Conservation (phyloP, 2,888 invertebrate genomes). For the Papilio demoleus region DNA sequence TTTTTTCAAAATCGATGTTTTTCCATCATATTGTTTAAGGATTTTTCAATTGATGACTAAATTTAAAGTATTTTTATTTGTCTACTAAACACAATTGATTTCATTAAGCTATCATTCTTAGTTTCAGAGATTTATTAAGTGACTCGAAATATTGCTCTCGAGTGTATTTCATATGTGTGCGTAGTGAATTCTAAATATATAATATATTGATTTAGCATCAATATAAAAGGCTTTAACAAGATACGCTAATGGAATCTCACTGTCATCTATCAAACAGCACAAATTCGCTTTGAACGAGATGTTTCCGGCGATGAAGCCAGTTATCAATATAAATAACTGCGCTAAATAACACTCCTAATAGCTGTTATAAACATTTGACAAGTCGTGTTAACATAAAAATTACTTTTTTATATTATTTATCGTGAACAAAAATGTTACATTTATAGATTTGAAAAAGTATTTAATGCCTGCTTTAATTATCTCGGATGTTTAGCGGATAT, state of each 20-base stretch:
- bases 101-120: too few species aligned
- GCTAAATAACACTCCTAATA: slow-evolving; percentile 18
- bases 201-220: not conserved
- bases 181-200: not conserved
- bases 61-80: too few species aligned
- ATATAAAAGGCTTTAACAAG: not conserved
- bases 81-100: too few species aligned
- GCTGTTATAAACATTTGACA: slow-evolving; percentile 9
- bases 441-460: not conserved
- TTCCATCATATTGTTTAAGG: too few species aligned
- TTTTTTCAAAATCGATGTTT: too few species aligned
- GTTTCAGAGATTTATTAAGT: too few species aligned
- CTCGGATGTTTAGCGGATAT: too few species aligned
- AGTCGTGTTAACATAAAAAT: not conserved
- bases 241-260: not conserved
- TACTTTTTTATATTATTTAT: not conserved
- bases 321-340: slow-evolving; percentile 20
- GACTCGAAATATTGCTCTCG: too few species aligned
- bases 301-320: slow-evolving; percentile 6
- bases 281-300: slow-evolving; percentile 4
- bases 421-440: not conserved
- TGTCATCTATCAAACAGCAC: not conserved
- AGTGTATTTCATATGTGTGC: too few species aligned
- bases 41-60: too few species aligned
- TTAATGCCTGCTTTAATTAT: too few species aligned